A percentile compares a stretch with the other conserved stretches of the same genome.
These are phyloP conservation scores for Drosophila athabasca DNA, from an alignment of 1,140 invertebrate genomes.

Conservation along the genomic window DNA sequence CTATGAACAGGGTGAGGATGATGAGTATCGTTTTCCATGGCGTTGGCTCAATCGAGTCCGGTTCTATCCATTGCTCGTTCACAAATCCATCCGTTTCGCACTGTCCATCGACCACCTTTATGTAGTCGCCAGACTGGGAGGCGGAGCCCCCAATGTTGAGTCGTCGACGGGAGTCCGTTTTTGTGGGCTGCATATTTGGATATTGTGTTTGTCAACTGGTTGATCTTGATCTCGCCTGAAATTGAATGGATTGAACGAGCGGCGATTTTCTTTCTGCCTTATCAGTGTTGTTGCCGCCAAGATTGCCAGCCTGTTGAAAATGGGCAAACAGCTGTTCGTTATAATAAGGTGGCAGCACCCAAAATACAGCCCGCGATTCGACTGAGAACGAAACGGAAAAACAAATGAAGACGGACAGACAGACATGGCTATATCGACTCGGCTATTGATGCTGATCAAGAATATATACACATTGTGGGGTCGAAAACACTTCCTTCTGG, in stretches of 20 bases:
- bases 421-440: too few species aligned
- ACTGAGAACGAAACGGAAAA: not conserved
- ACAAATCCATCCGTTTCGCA: constrained; percentile 62
- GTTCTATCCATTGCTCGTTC: constrained; percentile 58
- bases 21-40: constrained; percentile 69
- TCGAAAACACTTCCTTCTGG: too few species aligned
- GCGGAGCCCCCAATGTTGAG: constrained; percentile 34
- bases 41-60: constrained; percentile 8
- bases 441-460: too few species aligned
- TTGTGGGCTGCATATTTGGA: constrained; percentile 55
- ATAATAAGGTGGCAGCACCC: too few species aligned
- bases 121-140: constrained; percentile 10
- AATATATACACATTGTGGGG: too few species aligned
- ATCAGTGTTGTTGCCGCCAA: constrained; percentile 8
- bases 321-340: too few species aligned
- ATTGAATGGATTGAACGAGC: not conserved
- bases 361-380: too few species aligned
- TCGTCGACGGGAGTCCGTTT: constrained; percentile 60
- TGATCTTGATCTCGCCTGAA: constrained; percentile 3
- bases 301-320: constrained; percentile 22
- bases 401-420: too few species aligned
- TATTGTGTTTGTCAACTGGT: not conserved
- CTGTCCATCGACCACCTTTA: constrained; percentile 29
- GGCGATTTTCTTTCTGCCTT: constrained; percentile 7
- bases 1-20: constrained; percentile 51